Base-by-base conservation (phyloP, 1,140 invertebrate genomes). In the Drosophila jambulina region DNA sequence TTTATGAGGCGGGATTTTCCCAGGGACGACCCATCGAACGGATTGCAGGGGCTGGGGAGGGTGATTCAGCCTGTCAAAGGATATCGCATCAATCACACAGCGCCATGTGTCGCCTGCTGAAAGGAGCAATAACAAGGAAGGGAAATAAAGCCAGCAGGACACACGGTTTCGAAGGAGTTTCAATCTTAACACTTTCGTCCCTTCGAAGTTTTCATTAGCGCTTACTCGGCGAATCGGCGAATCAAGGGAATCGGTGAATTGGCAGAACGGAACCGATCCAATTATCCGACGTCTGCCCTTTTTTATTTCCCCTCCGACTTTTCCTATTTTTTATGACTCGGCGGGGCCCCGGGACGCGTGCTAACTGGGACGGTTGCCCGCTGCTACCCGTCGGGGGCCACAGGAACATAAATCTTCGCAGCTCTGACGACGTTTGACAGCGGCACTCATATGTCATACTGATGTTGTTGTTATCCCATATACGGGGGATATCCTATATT, bases 41-140 rank as follows among this genome's bases (percentile, higher is more conserved):
- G 32, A 46, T 46, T 46, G 48, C 25, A 3, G 25, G 17, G 43
- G 8, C n/a, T 32, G 17, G n/a, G 27, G n/a, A 0, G 17, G 13
- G 19, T 36, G 54, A 51, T 54, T 58, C 32, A 48, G 79, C 43
- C 71, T 64, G 81, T 42, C 67, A 36, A 54, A 77, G 62, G 60
- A 69, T 54, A 63, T 72, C 63, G 53, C 78, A 84, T 85, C 82
- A 85, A 85, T 81, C 82, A 85, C 43, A 38, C 34, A 19, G 46
- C 53, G 34, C 61, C 74, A 76, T 76, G 46, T 58, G 71, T 72
- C 45, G 70, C 67, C 67, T 17, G 45, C 36, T 49, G 34, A 54
- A 58, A 59, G 15, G 29, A 60, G n/a, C 53, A 59, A 72, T 60
- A 72, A 72, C 67, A 54, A 5, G 25, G 8, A 32, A 23, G 27